Evolutionary conservation across 2,113 vertebrate species (phyloP), one percentile per base, ranked within the genome.

Genomic region (Sylvietta virens): DNA sequence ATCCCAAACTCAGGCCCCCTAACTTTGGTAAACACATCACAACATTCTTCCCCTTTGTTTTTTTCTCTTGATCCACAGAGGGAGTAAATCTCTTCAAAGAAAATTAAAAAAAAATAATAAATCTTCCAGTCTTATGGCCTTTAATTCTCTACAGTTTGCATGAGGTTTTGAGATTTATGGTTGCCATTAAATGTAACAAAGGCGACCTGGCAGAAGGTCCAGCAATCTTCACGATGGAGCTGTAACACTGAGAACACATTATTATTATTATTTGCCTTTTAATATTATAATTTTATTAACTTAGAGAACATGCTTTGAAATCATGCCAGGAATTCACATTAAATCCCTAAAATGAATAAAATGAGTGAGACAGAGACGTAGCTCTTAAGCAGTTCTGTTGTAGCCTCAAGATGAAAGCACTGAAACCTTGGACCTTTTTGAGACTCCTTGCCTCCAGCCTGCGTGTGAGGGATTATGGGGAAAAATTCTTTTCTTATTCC

Each of bases 251-350:
- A 73, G 67, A 77, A 35, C 31, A 54, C 13, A 31, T 48, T 79
- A 74, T 48, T 92, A 40, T 72, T 80, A 88, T 95, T 62, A 42
- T 62, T 86, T 88, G 71, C 65, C 54, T 91, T 94, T 93, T 94
- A 94, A 86, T 93, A 94, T 74, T 86, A n/a, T 88, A 73, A 86
- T 93, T 80, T 83, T 94, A 96, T 93, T 93, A 87, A 85, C 54
- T 64, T 66, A 26, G 30, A 66, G 84, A 92, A 53, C 65, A 56
- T 4, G 39, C 94, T 94, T 97, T 96, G 93, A 96, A 95, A 88
- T 53, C 23, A 11, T 35, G 71, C 94, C 96, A 96, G 72, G 67
- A 90, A 77, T 85, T 80, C 11, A 3, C 72, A 83, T 95, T 88
- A 94, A 90, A 78, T 88, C 67, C 64, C 26, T 81, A 26, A 93